Base-by-base conservation (phyloP, 2,888 invertebrate species). In the Athalia cordata region DNA sequence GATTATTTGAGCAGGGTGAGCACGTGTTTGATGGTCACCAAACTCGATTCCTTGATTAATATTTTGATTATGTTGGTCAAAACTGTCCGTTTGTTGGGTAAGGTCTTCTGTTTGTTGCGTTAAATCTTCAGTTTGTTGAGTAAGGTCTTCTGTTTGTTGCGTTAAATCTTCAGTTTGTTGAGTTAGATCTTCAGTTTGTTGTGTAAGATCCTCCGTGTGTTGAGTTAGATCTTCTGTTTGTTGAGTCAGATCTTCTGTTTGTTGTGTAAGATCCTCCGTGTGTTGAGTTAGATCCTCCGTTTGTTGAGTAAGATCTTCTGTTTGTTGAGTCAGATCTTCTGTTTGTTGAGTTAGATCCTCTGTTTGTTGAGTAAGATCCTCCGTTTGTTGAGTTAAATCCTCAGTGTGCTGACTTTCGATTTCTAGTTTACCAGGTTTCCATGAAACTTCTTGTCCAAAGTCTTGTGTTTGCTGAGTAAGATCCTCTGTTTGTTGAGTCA, bases 91-190 rank as follows among this genome's bases (percentile, higher is more conserved):
- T 80, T 65, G 83, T 81, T 47, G 82, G 59, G 7, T 68, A 4
- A 64, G 57, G 5, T 80, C 81, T 65, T 79, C 75, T 66, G 80
- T 81, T 61, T 87, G 83, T 45, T 85, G 84, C 43, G 79, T 82
- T 5, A 81, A 72, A 81, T 81, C 79, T 78, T 81, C 77, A 45
- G 50, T 59, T 67, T 84, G 81, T 80, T 86, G 85, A 75, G 83
- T 82, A 59, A 86, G 81, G 78, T 88, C 87, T 84, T 89, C 86
- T 55, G 78, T 82, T 81, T 89, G 87, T 80, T 90, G 90, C 65
- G 83, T 86, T 6, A 81, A 81, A 59, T 86, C 80, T 81, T 87
- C 86, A 75, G 79, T 61, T 72, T 81, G 80, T 77, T 84, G 82
- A 29, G 81, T 83, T 0, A 79, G 67, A 43, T 29, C 29, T 29